Evolutionary conservation across 2,888 invertebrate species (phyloP).

Genomic region (Sesamia inferens): DNA sequence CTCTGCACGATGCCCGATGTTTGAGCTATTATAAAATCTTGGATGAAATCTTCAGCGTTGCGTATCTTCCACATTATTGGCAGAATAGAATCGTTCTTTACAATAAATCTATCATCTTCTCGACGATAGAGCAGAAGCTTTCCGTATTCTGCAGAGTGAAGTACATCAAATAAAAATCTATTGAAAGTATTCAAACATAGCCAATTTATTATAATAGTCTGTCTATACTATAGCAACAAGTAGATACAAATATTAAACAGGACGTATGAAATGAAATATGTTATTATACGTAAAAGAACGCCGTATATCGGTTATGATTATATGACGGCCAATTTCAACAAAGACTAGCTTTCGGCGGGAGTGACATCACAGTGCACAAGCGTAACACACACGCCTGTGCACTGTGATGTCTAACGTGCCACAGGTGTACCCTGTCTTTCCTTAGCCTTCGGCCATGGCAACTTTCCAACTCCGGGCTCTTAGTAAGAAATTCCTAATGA

Average conservation of each 20-base stretch:
- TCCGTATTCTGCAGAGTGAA: constrained; percentile 82
- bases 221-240: not conserved
- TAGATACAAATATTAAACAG: not conserved
- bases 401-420: no score
- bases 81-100: constrained; percentile 90
- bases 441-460: not conserved
- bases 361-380: not conserved
- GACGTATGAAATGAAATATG: not conserved
- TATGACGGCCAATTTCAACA: not conserved
- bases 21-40: constrained; percentile 85
- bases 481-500: not conserved
- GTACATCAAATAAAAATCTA: not conserved
- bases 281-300: no score
- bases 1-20: constrained; percentile 83
- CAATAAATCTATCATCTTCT: constrained; percentile 84
- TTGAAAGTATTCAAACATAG: not conserved
- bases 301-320: no score
- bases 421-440: not conserved
- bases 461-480: not conserved
- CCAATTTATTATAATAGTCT: not conserved
- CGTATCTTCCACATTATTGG: constrained; percentile 89
- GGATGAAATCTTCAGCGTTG: constrained; percentile 79
- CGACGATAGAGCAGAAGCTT: constrained; percentile 87
- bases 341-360: not conserved
- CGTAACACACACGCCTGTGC: no score